Base-by-base conservation (phyloP, 1,140 invertebrate genomes). In the Brachionus rubens region DNA sequence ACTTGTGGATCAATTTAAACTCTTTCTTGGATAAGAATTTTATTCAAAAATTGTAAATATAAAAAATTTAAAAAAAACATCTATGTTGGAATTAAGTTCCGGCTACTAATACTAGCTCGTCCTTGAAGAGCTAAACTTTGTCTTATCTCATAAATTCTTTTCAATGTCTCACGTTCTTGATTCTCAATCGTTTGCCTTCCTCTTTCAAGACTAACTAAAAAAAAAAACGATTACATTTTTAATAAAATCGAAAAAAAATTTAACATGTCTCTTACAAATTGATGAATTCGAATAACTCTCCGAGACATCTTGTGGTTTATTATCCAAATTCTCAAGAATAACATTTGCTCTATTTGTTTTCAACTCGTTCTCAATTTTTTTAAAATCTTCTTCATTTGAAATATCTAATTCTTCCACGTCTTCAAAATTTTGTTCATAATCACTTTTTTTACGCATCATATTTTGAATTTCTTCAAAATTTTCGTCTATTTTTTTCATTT, bases 381-480 rank as follows among this genome's bases (percentile, higher is more conserved):
- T 48, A 19, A 72, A 72, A 54, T 72, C 68, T 1, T 72, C 50
- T 26, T 72, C 68, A 54, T 48, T 50, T n/a, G 30, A 40, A 24
- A 65, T 65, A 24, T 65, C 59, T 12, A 65, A 43, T 14, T 43
- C 40, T 12, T 65, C 59, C 7, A 12, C 30, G 30, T 48, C 46
- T 5, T 50, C 12, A 7, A 50, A 33, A 46, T 70, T 40, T 16
- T 72, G 43, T 28, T 3, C 33, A 12, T 24, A 24, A 12, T 24
- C 5, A 7, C 7, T 43, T 41, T 26, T 43, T 14, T 65, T 36
- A 9, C 40, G 21, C 19, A 65, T 41, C 5, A 21, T 33, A 36
- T 72, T 36, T 54, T 72, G 28, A 50, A 72, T 72, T 40, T 72
- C 68, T 3, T 72, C 68, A 72, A 72, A 72, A 54, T 72, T 54